phyloP scores from a whole-genome alignment of 2,888 invertebrate species.

The Endotricha flammealis region DNA sequence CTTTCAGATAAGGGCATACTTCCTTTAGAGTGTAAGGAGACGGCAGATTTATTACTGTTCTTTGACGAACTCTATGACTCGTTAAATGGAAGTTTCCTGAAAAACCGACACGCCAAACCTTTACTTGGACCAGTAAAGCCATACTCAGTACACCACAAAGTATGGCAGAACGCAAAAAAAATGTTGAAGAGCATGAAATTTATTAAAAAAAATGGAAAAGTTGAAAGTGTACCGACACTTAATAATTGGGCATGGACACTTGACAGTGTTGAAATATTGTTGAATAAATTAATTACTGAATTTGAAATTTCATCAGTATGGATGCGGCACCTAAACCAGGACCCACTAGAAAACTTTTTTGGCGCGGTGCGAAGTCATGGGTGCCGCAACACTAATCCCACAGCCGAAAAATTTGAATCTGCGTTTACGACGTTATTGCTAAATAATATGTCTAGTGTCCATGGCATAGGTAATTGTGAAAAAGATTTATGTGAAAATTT shows the following conservation, averaged over 20 bases:
- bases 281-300: too few species aligned
- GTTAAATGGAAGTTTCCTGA: conserved; percentile 19
- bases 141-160: conserved; percentile 2
- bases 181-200: conserved; percentile 1
- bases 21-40: conserved; percentile 19
- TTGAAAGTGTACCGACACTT: conserved; percentile 15
- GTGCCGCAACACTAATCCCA: conserved; percentile 19
- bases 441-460: too few species aligned
- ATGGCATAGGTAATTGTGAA: too few species aligned
- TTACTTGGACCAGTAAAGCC: conserved; percentile 17
- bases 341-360: conserved; percentile 22
- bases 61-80: conserved; percentile 23
- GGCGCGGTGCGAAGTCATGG: conserved; percentile 20
- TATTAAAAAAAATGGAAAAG: conserved; percentile 7
- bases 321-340: conserved; percentile 23
- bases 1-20: conserved; percentile 21
- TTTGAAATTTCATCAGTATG: conserved; percentile 16
- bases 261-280: conserved; percentile 5
- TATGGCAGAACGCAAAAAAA: conserved; percentile 1
- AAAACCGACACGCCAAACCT: conserved; percentile 17
- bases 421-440: too few species aligned
- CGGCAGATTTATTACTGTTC: conserved; percentile 22
- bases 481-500: too few species aligned
- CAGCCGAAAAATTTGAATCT: conserved; percentile 19
- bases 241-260: conserved; percentile 21